Evolutionary conservation across 2,888 invertebrate species (phyloP), one percentile per base, ranked within the genome.

Genomic region (Morpho helenor): DNA sequence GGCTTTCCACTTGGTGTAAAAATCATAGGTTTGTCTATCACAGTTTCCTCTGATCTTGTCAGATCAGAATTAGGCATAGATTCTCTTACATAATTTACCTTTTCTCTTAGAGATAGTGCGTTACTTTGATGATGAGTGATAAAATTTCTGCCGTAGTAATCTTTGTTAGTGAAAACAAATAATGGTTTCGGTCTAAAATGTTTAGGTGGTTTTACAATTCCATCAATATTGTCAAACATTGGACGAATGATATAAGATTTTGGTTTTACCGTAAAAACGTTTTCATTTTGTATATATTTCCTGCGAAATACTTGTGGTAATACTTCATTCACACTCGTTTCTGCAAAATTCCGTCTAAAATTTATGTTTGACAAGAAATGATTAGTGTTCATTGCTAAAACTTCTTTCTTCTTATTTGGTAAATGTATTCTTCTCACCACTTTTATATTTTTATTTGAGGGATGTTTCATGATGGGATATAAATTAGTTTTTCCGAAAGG

Each of bases 291-390:
- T 7, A 55, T 54, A 39, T 61, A 51, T 16, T 61, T 53, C 7
- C 48, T 49, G 0, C 57, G 47, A 7, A 53, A 7, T 31, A 54
- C 55, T 1, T 51, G 7, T 7, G 45, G 44, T 16, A 49, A 16
- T 9, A 63, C 57, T 55, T 54, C 63, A 4, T 60, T 48, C 8
- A 64, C 8, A 42, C 63, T 70, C 23, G 49, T 60, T 49, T 60
- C 71, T 47, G 66, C 68, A 31, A 31, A 31, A 31, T 31, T 31
- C 4, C 31, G 31, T 8, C 63, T 49, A 44, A 68, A 62, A 9
- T 67, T 69, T 57, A 71, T 68, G 51, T 70, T 67, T 1, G 73
- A 71, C 44, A 77, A 73, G 51, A 80, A 79, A 45, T 78, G 74
- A 51, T 73, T 64, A 5, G 76, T 73, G 41, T 80, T 71, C 66